phyloP scores from a whole-genome alignment of 1,140 invertebrate genomes.

The Drosophila carrolli region DNA sequence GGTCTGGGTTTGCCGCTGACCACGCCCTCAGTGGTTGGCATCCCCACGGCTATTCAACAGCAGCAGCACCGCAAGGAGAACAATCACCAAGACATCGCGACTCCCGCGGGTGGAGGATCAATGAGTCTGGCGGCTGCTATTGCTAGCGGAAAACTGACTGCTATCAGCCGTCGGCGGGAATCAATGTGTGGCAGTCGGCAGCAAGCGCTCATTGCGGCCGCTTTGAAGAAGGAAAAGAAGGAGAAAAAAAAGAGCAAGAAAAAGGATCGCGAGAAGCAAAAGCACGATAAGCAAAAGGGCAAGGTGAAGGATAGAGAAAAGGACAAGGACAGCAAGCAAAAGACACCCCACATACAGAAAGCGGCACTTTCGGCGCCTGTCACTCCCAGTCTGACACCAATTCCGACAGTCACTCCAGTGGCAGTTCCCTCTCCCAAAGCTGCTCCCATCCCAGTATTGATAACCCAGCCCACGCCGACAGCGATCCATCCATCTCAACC shows the following conservation, averaged over 20 bases:
- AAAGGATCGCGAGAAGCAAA: slow-evolving; percentile 70
- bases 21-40: not conserved
- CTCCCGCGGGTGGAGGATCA: slow-evolving; percentile 15
- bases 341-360: slow-evolving; percentile 31
- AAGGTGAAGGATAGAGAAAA: slow-evolving; percentile 46
- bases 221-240: slow-evolving; percentile 67
- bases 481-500: not conserved
- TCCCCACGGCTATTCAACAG: slow-evolving; percentile 25
- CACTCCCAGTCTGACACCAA: not conserved
- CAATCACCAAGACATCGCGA: slow-evolving; percentile 51
- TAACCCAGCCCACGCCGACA: slow-evolving; percentile 37
- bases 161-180: slow-evolving; percentile 54
- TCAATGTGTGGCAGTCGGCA: slow-evolving; percentile 70
- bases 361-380: slow-evolving; percentile 3
- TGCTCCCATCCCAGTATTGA: slow-evolving; percentile 39
- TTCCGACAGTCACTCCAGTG: not conserved
- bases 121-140: slow-evolving; percentile 70
- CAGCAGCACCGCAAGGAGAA: slow-evolving; percentile 74
- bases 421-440: slow-evolving; percentile 25
- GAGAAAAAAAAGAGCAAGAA: slow-evolving; percentile 73
- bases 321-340: slow-evolving; percentile 31
- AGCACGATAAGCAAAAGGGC: slow-evolving; percentile 57
- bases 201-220: slow-evolving; percentile 62
- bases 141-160: slow-evolving; percentile 61
- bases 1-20: slow-evolving; percentile 5